Evolutionary conservation across 2,797 vertebrate species (phyloP).

Genomic region (Gymnothorax reevesii): DNA sequence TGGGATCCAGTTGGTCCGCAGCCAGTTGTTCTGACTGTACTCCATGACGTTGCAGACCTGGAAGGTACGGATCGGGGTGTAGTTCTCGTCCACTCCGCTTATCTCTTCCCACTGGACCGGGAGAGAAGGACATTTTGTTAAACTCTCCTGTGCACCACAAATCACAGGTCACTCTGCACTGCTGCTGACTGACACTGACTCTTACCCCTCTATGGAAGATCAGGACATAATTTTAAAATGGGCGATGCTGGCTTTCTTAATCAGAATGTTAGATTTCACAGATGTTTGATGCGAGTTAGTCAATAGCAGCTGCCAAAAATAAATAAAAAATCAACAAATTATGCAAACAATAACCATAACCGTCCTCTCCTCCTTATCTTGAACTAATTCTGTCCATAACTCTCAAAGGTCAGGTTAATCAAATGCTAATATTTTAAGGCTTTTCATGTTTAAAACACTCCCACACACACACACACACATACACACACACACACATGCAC

Average conservation of each 20-base stretch:
- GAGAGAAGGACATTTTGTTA: conserved; percentile 27
- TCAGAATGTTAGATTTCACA: background rate
- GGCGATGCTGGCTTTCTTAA: background rate
- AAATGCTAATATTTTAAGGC: too few species aligned
- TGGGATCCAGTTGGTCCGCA: conserved; percentile 95
- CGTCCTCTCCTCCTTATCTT: conserved; percentile 36
- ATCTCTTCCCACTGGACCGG: conserved; percentile 94
- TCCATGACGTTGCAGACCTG: conserved; percentile 99
- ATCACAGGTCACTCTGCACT: conserved; percentile 10
- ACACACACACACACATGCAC: too few species aligned
- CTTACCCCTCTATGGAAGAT: background rate
- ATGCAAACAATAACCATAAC: background rate
- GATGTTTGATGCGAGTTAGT: background rate
- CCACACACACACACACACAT: too few species aligned
- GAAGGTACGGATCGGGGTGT: conserved; percentile 96
- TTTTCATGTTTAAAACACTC: conserved; percentile 41
- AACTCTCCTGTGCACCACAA: background rate
- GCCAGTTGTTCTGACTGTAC: conserved; percentile 98
- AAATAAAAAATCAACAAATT: background rate
- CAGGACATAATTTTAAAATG: background rate
- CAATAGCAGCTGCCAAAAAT: background rate
- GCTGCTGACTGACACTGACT: background rate
- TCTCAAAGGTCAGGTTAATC: too few species aligned
- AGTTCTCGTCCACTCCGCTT: conserved; percentile 95
- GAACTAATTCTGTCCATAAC: conserved; percentile 42